Percentiles rank a stretch among this genome's conserved stretches.
Evolutionary conservation across 2,113 vertebrate species (phyloP).

Genomic region (Narcine bancroftii): DNA sequence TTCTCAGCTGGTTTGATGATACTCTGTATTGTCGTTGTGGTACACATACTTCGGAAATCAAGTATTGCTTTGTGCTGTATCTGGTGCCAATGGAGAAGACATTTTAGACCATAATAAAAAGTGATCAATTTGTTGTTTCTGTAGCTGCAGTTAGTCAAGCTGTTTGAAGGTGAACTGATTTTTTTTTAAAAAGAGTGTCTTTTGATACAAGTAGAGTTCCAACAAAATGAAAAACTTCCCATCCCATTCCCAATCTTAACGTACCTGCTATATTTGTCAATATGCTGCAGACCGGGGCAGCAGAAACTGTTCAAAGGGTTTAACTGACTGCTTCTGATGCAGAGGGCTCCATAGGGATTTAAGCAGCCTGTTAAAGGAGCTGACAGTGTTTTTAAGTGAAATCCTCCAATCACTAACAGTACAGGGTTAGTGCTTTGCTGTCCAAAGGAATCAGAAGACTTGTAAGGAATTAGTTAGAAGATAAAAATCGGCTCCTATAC

Average conservation of each 20-base stretch:
- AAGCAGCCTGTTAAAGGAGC: too few relatives aligned
- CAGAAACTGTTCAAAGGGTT: too few relatives aligned
- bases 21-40: background rate
- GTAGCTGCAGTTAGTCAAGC: background rate
- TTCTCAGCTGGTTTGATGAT: too few relatives aligned
- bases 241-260: background rate
- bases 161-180: too few relatives aligned
- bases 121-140: background rate
- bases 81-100: background rate
- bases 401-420: background rate
- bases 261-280: background rate
- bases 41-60: background rate
- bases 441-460: background rate
- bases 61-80: background rate
- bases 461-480: background rate
- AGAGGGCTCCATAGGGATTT: too few relatives aligned
- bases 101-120: background rate
- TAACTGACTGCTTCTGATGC: too few relatives aligned
- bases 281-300: too few relatives aligned
- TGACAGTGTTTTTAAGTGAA: too few relatives aligned
- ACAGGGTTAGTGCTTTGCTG: background rate
- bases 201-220: background rate
- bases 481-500: background rate
- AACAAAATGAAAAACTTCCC: background rate
- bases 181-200: too few relatives aligned